Conservation (phyloP, 2,888 invertebrate species). For the Megalurothrips usitatus region DNA sequence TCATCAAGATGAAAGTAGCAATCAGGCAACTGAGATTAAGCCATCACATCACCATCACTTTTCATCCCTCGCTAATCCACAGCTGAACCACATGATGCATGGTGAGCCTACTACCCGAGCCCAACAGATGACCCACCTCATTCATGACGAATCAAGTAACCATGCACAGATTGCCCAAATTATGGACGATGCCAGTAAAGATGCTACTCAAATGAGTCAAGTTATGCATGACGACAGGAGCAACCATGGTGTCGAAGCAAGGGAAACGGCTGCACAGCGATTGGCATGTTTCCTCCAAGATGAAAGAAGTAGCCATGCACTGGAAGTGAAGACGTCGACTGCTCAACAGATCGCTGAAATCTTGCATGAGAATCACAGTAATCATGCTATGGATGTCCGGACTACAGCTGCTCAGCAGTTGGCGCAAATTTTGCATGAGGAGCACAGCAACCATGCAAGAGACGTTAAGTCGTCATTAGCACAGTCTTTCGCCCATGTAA, state of each 20-base stretch:
- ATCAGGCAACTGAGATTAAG: neutral
- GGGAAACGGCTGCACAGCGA: neutral
- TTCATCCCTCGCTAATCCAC: neutral
- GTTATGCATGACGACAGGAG: neutral
- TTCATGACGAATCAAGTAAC: neutral
- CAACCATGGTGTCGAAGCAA: neutral
- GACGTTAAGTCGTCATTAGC: neutral
- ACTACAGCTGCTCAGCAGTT: neutral
- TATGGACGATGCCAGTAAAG: neutral
- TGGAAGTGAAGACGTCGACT: neutral
- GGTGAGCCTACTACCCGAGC: neutral
- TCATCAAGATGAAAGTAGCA: neutral
- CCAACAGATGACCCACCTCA: neutral
- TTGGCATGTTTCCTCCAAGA: neutral
- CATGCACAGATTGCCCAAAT: neutral
- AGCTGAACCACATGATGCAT: slow-evolving; percentile 5
- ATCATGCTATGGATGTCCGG: neutral
- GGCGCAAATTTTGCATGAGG: neutral
- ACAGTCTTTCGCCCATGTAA: neutral
- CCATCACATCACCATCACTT: neutral
- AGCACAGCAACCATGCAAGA: neutral
- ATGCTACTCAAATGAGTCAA: neutral
- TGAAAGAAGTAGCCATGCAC: neutral
- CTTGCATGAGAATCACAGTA: neutral
- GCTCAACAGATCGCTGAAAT: neutral